These are phyloP conservation scores for Cottus gobio DNA, from an alignment of 2,113 vertebrate species.

Conservation along the genomic window DNA sequence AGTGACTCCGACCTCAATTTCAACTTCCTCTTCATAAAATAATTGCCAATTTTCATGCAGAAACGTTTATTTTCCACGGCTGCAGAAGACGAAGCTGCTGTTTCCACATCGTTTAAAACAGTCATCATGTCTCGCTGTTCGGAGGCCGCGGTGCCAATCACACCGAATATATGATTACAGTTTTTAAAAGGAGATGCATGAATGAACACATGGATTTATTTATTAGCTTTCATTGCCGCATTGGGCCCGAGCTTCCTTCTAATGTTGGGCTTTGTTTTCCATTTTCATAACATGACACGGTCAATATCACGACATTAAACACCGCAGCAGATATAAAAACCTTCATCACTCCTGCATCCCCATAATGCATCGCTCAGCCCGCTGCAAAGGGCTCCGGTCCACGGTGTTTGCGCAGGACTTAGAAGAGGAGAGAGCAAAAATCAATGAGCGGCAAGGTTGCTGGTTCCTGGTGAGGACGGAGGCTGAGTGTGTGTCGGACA, in stretches of 20 bases:
- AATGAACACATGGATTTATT: not conserved
- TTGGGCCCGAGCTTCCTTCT: not conserved
- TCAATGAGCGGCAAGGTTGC: constrained; percentile 60
- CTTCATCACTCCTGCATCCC: not conserved
- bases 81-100: not conserved
- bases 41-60: not conserved
- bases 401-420: constrained; percentile 43
- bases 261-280: not conserved
- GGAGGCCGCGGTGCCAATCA: not conserved
- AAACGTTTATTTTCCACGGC: not conserved
- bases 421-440: constrained; percentile 27
- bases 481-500: no score
- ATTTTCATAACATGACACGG: not conserved
- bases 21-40: no score
- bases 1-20: constrained; percentile 17
- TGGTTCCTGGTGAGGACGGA: constrained; percentile 21
- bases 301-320: not conserved
- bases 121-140: not conserved
- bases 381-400: constrained; percentile 9
- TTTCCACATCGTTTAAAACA: no score
- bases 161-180: constrained; percentile 4
- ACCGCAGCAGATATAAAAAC: not conserved
- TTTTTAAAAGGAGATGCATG: not conserved
- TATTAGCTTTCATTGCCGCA: not conserved
- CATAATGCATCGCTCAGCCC: constrained; percentile 11